Conservation (phyloP, 2,797 vertebrate species). For the Nothura maculosa region DNA sequence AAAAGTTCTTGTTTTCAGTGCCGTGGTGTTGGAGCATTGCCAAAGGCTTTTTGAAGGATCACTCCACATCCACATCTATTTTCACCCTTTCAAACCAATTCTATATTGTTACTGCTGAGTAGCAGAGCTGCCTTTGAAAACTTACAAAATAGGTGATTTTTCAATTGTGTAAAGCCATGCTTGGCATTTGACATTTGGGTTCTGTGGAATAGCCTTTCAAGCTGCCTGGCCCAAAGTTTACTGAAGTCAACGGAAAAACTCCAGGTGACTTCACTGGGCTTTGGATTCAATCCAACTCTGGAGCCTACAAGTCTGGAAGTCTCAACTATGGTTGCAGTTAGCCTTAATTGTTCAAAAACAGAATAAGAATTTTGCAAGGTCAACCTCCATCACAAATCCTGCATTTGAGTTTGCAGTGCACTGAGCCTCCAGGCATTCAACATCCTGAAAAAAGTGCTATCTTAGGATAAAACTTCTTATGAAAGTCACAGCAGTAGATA, state of each 20-base stretch:
- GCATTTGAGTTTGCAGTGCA: neutral
- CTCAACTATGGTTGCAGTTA: slow-evolving; percentile 11
- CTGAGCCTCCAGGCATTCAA: neutral
- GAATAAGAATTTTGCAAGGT: slow-evolving; percentile 27
- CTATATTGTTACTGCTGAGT: slow-evolving; percentile 37
- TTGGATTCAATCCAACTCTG: slow-evolving; percentile 57
- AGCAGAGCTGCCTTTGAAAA: slow-evolving; percentile 52
- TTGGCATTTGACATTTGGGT: slow-evolving; percentile 33
- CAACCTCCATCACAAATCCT: neutral
- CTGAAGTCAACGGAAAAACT: slow-evolving; percentile 61
- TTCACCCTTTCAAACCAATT: slow-evolving; percentile 47
- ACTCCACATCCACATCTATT: slow-evolving; percentile 14
- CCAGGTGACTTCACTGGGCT: slow-evolving; percentile 55
- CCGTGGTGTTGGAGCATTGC: neutral
- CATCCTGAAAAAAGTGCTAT: neutral
- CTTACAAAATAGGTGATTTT: slow-evolving; percentile 62
- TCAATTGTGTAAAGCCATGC: slow-evolving; percentile 50
- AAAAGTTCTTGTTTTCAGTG: slow-evolving; percentile 19
- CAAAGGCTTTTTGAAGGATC: slow-evolving; percentile 10
- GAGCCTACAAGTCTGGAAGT: slow-evolving; percentile 55
- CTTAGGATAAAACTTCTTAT: neutral
- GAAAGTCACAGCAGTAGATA: neutral
- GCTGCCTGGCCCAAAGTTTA: slow-evolving; percentile 18
- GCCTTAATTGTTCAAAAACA: slow-evolving; percentile 43
- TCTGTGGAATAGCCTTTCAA: slow-evolving; percentile 59